These are phyloP conservation scores for Arizona elegans DNA, from an alignment of 2,113 vertebrate genomes.

Conservation along the genomic window DNA sequence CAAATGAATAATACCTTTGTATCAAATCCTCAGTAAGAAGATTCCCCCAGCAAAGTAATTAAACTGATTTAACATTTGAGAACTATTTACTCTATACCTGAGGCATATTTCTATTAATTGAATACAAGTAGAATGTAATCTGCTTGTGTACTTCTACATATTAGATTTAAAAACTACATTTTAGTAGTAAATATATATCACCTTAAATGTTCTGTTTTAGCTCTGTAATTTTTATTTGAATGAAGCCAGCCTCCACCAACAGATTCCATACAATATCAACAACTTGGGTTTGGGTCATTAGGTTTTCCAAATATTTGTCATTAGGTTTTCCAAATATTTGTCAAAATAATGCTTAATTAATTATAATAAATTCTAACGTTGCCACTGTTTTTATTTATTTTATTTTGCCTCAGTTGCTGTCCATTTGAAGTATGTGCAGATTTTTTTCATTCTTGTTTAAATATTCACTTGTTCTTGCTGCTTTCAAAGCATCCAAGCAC, in stretches of 20 bases:
- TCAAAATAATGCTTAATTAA: not conserved
- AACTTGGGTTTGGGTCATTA: not conserved
- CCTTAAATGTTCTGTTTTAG: not conserved
- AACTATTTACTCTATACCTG: not conserved
- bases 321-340: not conserved
- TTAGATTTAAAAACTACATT: not conserved
- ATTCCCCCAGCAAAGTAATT: not conserved
- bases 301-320: not conserved
- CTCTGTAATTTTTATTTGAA: not conserved
- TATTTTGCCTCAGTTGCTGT: not conserved
- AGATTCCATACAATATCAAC: not conserved
- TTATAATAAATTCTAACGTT: not conserved
- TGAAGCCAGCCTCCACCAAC: not conserved
- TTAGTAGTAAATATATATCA: not conserved
- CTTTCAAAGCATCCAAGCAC: not conserved
- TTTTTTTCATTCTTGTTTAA: not conserved
- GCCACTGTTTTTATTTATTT: not conserved
- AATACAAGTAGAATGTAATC: not conserved
- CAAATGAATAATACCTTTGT: not conserved
- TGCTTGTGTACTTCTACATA: not conserved
- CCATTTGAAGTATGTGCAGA: not conserved
- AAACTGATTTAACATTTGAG: not conserved
- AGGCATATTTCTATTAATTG: not conserved
- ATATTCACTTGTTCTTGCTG: not conserved
- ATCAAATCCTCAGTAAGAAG: not conserved